phyloP scores from a whole-genome alignment of 2,113 vertebrate genomes.

The Motacilla alba region DNA sequence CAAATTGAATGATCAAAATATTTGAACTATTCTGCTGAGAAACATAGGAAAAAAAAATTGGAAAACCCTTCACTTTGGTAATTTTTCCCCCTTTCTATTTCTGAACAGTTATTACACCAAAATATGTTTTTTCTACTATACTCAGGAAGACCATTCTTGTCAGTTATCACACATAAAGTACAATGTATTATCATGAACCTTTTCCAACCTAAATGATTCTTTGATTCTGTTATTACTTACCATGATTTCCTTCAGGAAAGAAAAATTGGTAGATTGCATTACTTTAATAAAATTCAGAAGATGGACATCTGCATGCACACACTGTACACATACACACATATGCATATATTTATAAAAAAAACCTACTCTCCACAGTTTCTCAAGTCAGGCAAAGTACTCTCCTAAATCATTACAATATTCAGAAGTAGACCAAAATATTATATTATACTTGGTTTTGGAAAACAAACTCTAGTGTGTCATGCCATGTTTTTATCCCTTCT shows the following conservation, averaged over 20 bases:
- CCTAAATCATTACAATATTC: not conserved
- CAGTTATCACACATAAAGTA: not conserved
- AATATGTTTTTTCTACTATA: not conserved
- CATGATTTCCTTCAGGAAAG: not conserved
- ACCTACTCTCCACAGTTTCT: not conserved
- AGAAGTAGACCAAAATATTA: not conserved
- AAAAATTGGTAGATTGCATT: not conserved
- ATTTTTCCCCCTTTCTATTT: not conserved
- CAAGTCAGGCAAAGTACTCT: not conserved
- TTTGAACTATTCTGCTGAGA: not conserved
- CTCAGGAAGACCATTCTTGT: not conserved
- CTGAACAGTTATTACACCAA: not conserved
- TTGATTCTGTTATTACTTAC: not conserved
- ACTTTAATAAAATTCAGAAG: not conserved
- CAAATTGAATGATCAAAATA: not conserved
- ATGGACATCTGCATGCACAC: not conserved
- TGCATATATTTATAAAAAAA: not conserved
- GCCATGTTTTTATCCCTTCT: not conserved
- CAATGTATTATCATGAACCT: not conserved
- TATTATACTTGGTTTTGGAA: not conserved
- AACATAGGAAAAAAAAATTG: not conserved
- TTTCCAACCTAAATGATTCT: not conserved
- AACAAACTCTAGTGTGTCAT: not conserved
- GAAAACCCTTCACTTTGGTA: not conserved
- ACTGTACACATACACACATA: accelerated